A percentile compares a stretch with the other conserved stretches of the same genome.
Evolutionary conservation across 2,888 invertebrate genomes (phyloP).

Genomic region (Nomada fucata): DNA sequence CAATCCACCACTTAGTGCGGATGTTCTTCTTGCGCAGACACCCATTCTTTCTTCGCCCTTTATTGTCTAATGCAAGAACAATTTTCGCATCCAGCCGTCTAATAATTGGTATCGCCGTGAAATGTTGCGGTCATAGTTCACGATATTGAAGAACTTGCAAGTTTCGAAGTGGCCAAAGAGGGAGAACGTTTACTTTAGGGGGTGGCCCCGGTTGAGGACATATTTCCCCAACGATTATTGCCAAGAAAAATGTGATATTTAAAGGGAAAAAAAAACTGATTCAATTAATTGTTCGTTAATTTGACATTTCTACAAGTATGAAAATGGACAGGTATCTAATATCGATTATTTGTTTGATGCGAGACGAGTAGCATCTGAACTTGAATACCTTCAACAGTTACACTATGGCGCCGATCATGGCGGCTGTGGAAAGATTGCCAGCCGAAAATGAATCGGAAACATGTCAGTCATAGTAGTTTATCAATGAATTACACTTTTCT

Average conservation of each 20-base stretch:
- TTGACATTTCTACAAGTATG: conserved; percentile 13
- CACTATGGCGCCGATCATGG: conserved; percentile 55
- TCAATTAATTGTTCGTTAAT: not conserved
- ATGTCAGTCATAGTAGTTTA: conserved; percentile 51
- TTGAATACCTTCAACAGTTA: not conserved
- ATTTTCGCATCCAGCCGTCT: conserved; percentile 2
- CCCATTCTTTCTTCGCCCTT: conserved; percentile 50
- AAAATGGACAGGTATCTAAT: not conserved
- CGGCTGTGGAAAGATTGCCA: conserved; percentile 21
- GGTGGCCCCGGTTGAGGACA: not conserved
- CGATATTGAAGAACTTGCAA: not conserved
- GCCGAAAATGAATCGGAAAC: conserved; percentile 20
- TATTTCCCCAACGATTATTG: not conserved
- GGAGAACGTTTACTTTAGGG: not conserved
- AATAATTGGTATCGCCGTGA: not conserved
- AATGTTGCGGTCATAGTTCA: not conserved
- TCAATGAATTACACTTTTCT: conserved; percentile 35
- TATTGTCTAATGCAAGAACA: not conserved
- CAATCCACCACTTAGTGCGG: conserved; percentile 27
- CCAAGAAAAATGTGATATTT: not conserved
- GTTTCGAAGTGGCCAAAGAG: not conserved
- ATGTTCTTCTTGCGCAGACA: conserved; percentile 48
- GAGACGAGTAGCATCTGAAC: not conserved
- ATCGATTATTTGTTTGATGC: conserved; percentile 41
- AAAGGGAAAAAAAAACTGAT: not conserved